A percentile compares a stretch with the other conserved stretches of the same genome.
Conservation (phyloP, 53 echinoderm and acorn worm species). For the Antedon mediterranea region DNA sequence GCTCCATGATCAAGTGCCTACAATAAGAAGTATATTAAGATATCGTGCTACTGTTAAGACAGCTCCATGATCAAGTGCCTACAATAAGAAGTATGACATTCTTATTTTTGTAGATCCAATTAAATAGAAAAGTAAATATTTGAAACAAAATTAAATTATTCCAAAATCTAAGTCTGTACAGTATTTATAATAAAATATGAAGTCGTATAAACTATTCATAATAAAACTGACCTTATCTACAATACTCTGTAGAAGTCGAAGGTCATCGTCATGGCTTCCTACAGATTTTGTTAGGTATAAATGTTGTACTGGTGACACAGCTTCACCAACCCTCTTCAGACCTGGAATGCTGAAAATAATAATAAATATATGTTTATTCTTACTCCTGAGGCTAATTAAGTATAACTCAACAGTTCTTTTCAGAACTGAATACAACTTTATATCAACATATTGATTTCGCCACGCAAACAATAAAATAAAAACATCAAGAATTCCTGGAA, state of each 20-base stretch:
- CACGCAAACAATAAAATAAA: not conserved
- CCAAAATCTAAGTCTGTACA: no score
- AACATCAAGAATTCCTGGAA: no score
- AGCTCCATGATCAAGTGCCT: conserved; percentile 77
- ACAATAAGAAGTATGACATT: no score
- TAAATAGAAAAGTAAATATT: no score
- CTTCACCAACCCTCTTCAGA: conserved; percentile 31
- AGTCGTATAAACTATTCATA: no score
- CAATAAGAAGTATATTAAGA: conserved; percentile 32
- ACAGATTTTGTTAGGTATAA: conserved; percentile 31
- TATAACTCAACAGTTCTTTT: no score
- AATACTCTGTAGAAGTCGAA: conserved; percentile 43
- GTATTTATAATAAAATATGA: no score
- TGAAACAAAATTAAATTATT: no score
- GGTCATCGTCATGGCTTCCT: conserved; percentile 36
- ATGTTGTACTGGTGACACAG: conserved; percentile 69
- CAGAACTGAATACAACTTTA: no score
- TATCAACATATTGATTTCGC: not conserved
- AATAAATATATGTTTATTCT: not conserved
- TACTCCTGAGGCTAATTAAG: no score
- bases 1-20: conserved; percentile 80
- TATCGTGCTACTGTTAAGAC: conserved; percentile 78
- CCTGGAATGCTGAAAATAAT: conserved; percentile 36
- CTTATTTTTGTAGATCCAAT: no score
- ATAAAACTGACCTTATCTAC: conserved; percentile 49